phyloP scores from a whole-genome alignment of 2,888 invertebrate species.

The Eumacrocentrus americanus region DNA sequence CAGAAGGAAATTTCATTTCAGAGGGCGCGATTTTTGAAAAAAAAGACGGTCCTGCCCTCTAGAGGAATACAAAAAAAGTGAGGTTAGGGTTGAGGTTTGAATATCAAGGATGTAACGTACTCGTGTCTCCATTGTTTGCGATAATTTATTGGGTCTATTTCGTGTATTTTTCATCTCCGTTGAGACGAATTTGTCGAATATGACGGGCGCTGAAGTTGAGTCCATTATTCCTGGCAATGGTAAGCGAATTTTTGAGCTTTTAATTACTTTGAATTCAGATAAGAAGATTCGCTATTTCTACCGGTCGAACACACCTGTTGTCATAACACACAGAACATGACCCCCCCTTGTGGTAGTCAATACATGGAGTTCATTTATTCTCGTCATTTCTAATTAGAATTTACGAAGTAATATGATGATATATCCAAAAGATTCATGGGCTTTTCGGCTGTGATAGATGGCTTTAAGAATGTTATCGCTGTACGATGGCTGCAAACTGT shows the following conservation, averaged over 20 bases:
- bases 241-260: slow-evolving; percentile 1
- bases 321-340: slow-evolving; percentile 13
- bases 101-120: neutral
- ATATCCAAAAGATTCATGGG: too few relatives aligned
- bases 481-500: too few relatives aligned
- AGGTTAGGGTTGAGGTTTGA: neutral
- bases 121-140: neutral
- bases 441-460: too few relatives aligned
- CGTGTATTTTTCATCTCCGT: neutral
- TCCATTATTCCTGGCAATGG: slow-evolving; percentile 21
- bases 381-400: too few relatives aligned
- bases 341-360: too few relatives aligned
- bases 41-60: neutral
- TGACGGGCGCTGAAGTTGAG: slow-evolving; percentile 18
- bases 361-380: too few relatives aligned
- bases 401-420: too few relatives aligned
- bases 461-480: too few relatives aligned
- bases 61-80: neutral
- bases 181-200: neutral
- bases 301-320: slow-evolving; percentile 20
- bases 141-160: slow-evolving; percentile 1
- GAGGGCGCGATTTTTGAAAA: neutral
- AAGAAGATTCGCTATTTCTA: neutral
- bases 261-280: neutral
- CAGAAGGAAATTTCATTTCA: neutral